Percentiles rank a stretch among this genome's conserved stretches.
These are phyloP conservation scores for Malurus splendens DNA, from an alignment of 2,797 vertebrate species.

Conservation along the genomic window DNA sequence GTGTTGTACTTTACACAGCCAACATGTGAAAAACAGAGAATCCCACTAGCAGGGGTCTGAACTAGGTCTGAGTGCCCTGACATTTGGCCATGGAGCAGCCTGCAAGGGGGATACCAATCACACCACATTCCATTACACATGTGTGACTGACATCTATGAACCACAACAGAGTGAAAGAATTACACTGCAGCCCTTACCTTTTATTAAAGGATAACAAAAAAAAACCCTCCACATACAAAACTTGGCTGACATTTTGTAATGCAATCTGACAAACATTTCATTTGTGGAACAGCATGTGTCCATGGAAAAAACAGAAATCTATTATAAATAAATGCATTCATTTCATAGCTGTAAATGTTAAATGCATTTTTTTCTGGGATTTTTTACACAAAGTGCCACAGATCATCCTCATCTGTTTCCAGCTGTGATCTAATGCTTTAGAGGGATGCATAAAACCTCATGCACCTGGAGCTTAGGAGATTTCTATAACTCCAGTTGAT, in stretches of 20 bases:
- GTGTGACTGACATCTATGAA: background rate
- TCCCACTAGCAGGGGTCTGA: background rate
- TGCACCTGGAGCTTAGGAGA: background rate
- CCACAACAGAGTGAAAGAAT: background rate
- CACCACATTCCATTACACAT: background rate
- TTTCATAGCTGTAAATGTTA: background rate
- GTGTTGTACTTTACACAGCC: background rate
- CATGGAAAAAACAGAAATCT: background rate
- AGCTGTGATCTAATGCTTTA: conserved; percentile 12
- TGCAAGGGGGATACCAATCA: accelerated
- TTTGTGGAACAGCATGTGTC: background rate
- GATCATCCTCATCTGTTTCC: conserved; percentile 17
- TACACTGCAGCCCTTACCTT: background rate
- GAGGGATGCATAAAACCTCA: background rate
- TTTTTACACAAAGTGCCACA: background rate
- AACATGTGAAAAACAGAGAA: background rate
- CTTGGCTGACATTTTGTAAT: background rate
- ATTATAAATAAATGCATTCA: background rate
- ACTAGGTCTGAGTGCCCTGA: background rate
- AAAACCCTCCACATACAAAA: background rate
- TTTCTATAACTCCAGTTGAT: background rate
- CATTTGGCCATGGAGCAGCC: background rate
- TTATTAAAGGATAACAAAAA: background rate
- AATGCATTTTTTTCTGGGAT: background rate
- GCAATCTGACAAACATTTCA: background rate